Conservation (phyloP, 30 jellyfish, hydroid and myxozoan genomes). For the Morbakka virulenta region DNA sequence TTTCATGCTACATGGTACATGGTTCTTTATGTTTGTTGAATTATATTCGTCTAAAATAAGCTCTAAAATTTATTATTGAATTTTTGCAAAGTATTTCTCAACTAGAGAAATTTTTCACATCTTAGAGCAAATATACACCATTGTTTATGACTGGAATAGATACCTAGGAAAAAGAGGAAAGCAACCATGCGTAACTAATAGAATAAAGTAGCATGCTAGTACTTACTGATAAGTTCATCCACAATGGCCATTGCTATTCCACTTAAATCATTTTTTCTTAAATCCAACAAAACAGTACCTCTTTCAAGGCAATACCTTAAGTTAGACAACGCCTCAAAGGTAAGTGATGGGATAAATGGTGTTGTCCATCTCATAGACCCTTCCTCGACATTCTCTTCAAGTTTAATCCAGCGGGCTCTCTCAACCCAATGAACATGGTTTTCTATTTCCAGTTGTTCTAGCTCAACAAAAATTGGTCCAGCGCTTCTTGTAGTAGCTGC, state of each 20-base stretch:
- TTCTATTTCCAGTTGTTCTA: slow-evolving; percentile 37
- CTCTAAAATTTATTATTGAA: too few species aligned
- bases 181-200: too few species aligned
- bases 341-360: slow-evolving; percentile 64
- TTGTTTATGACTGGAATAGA: too few species aligned
- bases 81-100: too few species aligned
- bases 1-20: too few species aligned
- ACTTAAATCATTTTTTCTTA: slow-evolving; percentile 1
- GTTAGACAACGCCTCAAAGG: slow-evolving; percentile 56
- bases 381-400: slow-evolving; percentile 80
- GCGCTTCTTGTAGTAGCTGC: too few species aligned
- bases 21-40: too few species aligned
- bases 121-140: too few species aligned
- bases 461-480: slow-evolving; percentile 33
- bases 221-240: slow-evolving; percentile 7
- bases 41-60: too few species aligned
- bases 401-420: slow-evolving; percentile 80
- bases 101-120: too few species aligned
- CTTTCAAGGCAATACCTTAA: slow-evolving; percentile 24
- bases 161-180: too few species aligned
- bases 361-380: slow-evolving; percentile 68
- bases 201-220: too few species aligned
- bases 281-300: slow-evolving; percentile 41
- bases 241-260: slow-evolving; percentile 39
- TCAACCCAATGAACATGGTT: slow-evolving; percentile 45